Evolutionary conservation across 2,113 vertebrate genomes (phyloP), one percentile per base, ranked within the genome.

Genomic region (Synchiropus splendidus): DNA sequence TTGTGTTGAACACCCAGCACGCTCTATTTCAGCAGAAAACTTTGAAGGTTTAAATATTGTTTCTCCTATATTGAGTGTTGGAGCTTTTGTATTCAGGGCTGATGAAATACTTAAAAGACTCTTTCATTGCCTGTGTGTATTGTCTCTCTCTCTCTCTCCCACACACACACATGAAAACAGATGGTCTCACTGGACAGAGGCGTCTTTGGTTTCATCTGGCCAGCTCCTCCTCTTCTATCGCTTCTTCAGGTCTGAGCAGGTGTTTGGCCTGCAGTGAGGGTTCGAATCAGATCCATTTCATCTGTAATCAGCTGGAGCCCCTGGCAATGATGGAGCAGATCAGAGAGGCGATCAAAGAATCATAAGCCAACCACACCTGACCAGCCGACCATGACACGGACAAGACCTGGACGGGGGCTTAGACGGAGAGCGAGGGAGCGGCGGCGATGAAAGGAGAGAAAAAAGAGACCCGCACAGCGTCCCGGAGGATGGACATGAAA

Each of bases 291-390:
- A 77, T 79, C 71, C 53, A 72, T 79, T 78, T 81, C 61, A 74
- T 77, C 78, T 75, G 72, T 77, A 79, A 79, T 81, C 75, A 79
- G 71, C 72, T 68, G 74, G 51, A 72, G 75, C 69, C 70, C 53
- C 57, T 48, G 67, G 71, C 71, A 42, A 63, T 70, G 71, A 67
- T 67, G 64, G 62, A 54, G 30, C 50, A 72, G 75, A 81, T 81
- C 78, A 78, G 67, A 70, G 75, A 38, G 1, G 14, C 39, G 64
- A 75, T 78, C 71, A 77, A 73, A 78, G 61, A 69, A 73, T 75
- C 60, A 63, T 61, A 49, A 72, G 73, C 47, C 36, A 12, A 41
- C 67, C 75, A 69, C 66, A 61, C 72, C 78, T 76, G 72, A 43
- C 67, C 64, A 42, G 60, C 61, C 30, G 31, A 75, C 56, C 57